Evolutionary conservation across 2,113 vertebrate genomes (phyloP), one percentile per base, ranked within the genome.

Genomic region (Ophthalmolycus amberensis): DNA sequence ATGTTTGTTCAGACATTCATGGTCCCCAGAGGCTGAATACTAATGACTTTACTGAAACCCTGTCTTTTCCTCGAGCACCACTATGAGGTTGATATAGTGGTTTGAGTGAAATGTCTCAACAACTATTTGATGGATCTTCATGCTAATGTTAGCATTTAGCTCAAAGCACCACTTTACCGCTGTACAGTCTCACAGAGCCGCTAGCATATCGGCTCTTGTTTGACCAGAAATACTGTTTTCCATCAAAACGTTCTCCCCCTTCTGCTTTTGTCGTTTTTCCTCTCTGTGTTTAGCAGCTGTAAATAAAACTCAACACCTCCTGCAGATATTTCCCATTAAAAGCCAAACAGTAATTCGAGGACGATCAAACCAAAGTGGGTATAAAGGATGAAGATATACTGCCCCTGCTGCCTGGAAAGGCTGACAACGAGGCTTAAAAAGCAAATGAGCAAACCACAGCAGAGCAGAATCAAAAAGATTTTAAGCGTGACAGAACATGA

Each of bases 261-360:
- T 71, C 42, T 62, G 16, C n/a, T 62, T 62, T 70, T 42, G 62
- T 66, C 1, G 4, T 11, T 78, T 10, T 14, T 29, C 34, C 22
- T 37, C 20, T 79, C 16, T 16, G 14, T n/a, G 18, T 60, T 48
- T 62, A 16, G n/a, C 12, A n/a, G 71, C 52, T 4, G 2, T 64
- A 38, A 27, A 34, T 66, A 27, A 58, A 60, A 38, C 64, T 54
- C 42, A 50, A 37, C 27, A 27, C 20, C 32, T 22, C 25, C 44
- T 50, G 25, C 67, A 54, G 52, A 72, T 18, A 66, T 59, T 72
- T 72, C 32, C 59, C 18, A 77, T 22, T 27, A 84, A 75, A 77
- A 54, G 34, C 52, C 34, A 3, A 9, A 6, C 52, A 78, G 52
- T 52, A 46, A 9, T 73, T 77, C 6, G 58, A 80, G 16, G 3